Evolutionary conservation across 1,140 invertebrate species (phyloP), one percentile per base, ranked within the genome.

Genomic region (Akabosia matsudoensis): DNA sequence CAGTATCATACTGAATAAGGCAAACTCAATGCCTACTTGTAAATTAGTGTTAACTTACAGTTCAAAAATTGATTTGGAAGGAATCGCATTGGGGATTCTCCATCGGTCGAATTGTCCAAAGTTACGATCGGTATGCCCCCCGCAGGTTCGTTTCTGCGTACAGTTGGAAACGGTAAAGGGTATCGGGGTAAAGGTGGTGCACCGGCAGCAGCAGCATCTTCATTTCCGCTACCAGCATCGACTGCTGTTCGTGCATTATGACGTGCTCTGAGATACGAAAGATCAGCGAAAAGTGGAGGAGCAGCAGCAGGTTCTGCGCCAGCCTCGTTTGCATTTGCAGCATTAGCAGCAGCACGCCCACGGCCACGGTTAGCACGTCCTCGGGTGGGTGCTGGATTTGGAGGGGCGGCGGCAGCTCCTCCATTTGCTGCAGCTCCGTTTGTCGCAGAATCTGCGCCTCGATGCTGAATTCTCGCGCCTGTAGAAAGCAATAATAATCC

Each of bases 111-210:
- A 22, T 67, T 30, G 31, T 67, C 31, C 14, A 67, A n/a, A 2
- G 61, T 67, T 14, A 67, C 61, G 30, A 67, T n/a, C 31, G 61
- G 61, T 30, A 67, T 67, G n/a, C n/a, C n/a, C n/a, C n/a, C n/a
- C n/a, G n/a, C 10, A 30, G 61, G 31, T 61, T 61, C 24, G n/a
- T 24, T n/a, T 7, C 3, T 61, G 24, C 54, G 13, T 61, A 24
- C 54, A 61, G 13, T 61, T 24, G 54, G 14, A 4, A 14, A 16
- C 14, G 13, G 54, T 14, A 4, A 22, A 61, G 45, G 10, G 10
- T n/a, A n/a, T 51, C 14, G 3, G 4, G 54, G 13, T 22, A 7
- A 22, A 24, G 54, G 7, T 7, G 7, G 14, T 61, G 54, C 4
- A 10, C 13, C 4, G 54, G 54, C 14, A 16, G 24, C 13, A 24